Evolutionary conservation across 2,888 invertebrate genomes (phyloP).

Genomic region (Synanthedon andrenaeformis): DNA sequence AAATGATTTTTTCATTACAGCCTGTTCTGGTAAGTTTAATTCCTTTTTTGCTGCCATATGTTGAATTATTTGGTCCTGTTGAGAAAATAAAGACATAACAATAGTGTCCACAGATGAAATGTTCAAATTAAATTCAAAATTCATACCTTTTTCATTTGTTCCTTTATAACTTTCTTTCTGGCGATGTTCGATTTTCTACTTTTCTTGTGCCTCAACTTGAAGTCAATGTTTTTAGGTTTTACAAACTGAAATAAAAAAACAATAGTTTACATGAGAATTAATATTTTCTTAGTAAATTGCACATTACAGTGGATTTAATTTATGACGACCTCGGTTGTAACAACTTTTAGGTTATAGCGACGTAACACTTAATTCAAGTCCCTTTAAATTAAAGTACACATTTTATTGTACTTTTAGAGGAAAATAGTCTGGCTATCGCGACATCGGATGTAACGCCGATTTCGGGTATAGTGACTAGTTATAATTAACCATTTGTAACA

Average conservation of each 20-base stretch:
- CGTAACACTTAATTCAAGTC: no score
- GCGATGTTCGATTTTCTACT: slow-evolving; percentile 81
- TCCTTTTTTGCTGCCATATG: slow-evolving; percentile 38
- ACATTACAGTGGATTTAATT: no score
- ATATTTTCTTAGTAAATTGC: no score
- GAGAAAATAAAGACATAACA: neutral
- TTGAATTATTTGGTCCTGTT: slow-evolving; percentile 51
- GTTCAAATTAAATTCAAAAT: neutral
- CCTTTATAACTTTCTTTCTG: slow-evolving; percentile 83
- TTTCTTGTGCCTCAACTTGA: slow-evolving; percentile 82
- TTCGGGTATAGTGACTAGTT: no score
- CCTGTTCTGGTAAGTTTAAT: slow-evolving; percentile 30
- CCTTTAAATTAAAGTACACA: no score
- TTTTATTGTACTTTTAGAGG: no score
- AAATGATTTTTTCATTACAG: slow-evolving; percentile 48
- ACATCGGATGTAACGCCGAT: no score
- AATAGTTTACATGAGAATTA: neutral
- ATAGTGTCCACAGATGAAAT: neutral
- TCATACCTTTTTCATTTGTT: slow-evolving; percentile 74
- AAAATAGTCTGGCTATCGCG: no score
- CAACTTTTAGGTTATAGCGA: no score
- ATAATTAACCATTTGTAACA: no score
- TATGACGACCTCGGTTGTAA: no score
- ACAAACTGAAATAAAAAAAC: slow-evolving; percentile 71
- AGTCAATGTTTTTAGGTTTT: slow-evolving; percentile 82